Evolutionary conservation across 2,888 invertebrate genomes (phyloP).

Genomic region (Dolichomitus sp.): DNA sequence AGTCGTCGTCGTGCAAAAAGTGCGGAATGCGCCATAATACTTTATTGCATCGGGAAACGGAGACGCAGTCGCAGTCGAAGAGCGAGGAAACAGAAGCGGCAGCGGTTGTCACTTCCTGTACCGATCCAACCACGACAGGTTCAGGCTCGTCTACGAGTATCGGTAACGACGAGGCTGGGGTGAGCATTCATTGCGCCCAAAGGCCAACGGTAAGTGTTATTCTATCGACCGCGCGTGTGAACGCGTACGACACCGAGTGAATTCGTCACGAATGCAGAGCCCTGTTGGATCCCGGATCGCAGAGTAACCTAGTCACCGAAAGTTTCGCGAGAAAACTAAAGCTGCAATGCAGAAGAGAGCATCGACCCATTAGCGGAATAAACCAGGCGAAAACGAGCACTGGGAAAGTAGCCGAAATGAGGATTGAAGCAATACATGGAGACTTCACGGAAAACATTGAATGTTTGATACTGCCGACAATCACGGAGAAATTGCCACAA

Average conservation of each 20-base stretch:
- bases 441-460: slow-evolving; percentile 35
- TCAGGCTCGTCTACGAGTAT: neutral
- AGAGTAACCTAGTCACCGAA: slow-evolving; percentile 55
- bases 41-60: slow-evolving; percentile 57
- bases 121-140: neutral
- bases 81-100: neutral
- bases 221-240: slow-evolving; percentile 45
- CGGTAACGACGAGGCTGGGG: neutral
- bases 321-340: slow-evolving; percentile 43
- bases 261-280: slow-evolving; percentile 38
- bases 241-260: slow-evolving; percentile 37
- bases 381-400: slow-evolving; percentile 52
- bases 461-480: slow-evolving; percentile 42
- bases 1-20: slow-evolving; percentile 60
- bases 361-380: slow-evolving; percentile 52
- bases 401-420: slow-evolving; percentile 19
- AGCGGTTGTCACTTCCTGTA: slow-evolving; percentile 19
- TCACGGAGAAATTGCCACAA: slow-evolving; percentile 52
- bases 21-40: slow-evolving; percentile 65
- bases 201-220: slow-evolving; percentile 38
- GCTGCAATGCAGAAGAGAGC: slow-evolving; percentile 37
- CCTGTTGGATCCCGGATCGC: slow-evolving; percentile 61
- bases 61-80: neutral
- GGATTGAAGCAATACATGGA: slow-evolving; percentile 34
- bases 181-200: slow-evolving; percentile 47